Evolutionary conservation across 2,888 invertebrate genomes (phyloP).

Genomic region (Heteromyza rotundicornis): DNA sequence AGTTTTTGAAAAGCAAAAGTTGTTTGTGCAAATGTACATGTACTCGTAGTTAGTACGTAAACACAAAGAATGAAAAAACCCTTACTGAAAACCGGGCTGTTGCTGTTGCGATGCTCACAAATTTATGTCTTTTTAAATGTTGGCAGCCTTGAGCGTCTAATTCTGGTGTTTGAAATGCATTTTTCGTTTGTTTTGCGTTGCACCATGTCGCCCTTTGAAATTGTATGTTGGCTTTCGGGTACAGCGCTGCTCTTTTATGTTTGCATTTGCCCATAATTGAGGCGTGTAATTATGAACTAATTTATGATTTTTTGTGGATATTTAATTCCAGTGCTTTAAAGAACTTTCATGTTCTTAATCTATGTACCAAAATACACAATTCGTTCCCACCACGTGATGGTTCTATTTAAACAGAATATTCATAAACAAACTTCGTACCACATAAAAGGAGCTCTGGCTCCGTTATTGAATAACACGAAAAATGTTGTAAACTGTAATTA

Average conservation of each 20-base stretch:
- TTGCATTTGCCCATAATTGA: slow-evolving; percentile 17
- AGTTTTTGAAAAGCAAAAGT: too few species aligned
- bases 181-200: not conserved
- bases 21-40: too few species aligned
- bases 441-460: too few species aligned
- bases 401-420: not conserved
- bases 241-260: slow-evolving; percentile 2
- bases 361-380: too few species aligned
- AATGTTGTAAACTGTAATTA: too few species aligned
- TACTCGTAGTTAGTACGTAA: too few species aligned
- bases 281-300: slow-evolving; percentile 25
- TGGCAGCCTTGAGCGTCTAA: not conserved
- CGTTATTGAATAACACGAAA: too few species aligned
- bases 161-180: not conserved
- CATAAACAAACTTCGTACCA: not conserved
- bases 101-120: not conserved
- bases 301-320: slow-evolving; percentile 11
- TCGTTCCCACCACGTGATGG: not conserved
- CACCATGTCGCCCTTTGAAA: not conserved
- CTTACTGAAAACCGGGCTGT: not conserved
- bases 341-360: not conserved
- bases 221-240: not conserved
- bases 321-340: not conserved
- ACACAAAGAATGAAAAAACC: too few species aligned
- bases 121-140: slow-evolving; percentile 7